Percentiles rank a stretch among this genome's conserved stretches.
Evolutionary conservation across 2,888 invertebrate species (phyloP).

Genomic region (Lochmaea capreae): DNA sequence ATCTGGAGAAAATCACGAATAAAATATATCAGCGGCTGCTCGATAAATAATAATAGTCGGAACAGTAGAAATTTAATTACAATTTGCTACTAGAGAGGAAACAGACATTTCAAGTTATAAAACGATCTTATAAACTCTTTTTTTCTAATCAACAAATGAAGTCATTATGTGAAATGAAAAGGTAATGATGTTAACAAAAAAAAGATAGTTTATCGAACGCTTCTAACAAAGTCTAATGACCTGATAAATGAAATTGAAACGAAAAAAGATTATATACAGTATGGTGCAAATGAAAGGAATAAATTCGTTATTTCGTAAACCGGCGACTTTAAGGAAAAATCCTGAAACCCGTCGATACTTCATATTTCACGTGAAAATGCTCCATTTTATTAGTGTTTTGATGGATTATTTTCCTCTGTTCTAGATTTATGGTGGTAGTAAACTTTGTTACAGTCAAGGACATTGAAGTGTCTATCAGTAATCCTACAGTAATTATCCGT

Average conservation of each 20-base stretch:
- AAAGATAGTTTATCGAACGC: conserved; percentile 2
- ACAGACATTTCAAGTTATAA: background rate
- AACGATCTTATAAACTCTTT: background rate
- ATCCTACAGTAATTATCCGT: no score
- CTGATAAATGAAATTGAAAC: background rate
- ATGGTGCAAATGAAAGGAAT: no score
- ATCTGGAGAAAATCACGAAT: background rate
- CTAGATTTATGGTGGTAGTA: no score
- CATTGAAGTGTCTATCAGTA: no score
- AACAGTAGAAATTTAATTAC: conserved; percentile 11
- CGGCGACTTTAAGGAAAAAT: no score
- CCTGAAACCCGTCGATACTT: no score
- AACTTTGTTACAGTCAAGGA: no score
- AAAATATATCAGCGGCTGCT: background rate
- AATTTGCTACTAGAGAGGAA: background rate
- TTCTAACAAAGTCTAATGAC: background rate
- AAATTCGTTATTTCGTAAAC: no score
- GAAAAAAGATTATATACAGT: no score
- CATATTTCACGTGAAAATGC: no score
- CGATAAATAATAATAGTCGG: background rate
- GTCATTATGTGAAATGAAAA: conserved; percentile 1
- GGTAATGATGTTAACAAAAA: background rate
- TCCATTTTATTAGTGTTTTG: no score
- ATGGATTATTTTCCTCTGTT: no score
- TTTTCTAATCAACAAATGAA: background rate